Evolutionary conservation across 2,888 invertebrate species (phyloP).

Genomic region (Nomada fucata): DNA sequence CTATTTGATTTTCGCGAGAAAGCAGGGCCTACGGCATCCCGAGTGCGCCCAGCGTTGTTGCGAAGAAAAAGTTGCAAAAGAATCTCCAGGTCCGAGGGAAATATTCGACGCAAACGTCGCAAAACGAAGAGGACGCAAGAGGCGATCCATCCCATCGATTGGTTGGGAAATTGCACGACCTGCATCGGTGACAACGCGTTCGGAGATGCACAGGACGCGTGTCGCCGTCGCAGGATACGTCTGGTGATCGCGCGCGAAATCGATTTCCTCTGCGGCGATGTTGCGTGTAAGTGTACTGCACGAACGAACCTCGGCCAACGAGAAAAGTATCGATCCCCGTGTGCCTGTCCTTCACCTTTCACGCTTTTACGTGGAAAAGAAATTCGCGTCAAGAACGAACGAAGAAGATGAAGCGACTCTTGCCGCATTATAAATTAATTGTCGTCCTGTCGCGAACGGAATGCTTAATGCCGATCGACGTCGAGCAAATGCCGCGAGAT

Average conservation of each 20-base stretch:
- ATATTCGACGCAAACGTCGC: neutral
- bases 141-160: neutral
- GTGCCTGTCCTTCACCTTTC: slow-evolving; percentile 65
- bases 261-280: slow-evolving; percentile 54
- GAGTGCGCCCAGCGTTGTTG: slow-evolving; percentile 62
- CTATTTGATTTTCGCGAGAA: slow-evolving; percentile 12
- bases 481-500: slow-evolving; percentile 44
- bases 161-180: neutral
- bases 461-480: neutral
- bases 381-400: neutral
- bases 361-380: slow-evolving; percentile 43
- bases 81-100: neutral
- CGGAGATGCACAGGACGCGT: neutral
- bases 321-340: slow-evolving; percentile 65
- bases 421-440: slow-evolving; percentile 26
- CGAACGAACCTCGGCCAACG: slow-evolving; percentile 21
- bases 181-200: neutral
- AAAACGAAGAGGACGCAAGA: neutral
- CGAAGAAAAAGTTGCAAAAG: neutral
- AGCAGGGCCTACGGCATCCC: slow-evolving; percentile 37
- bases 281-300: slow-evolving; percentile 54
- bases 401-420: neutral
- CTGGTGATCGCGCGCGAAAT: slow-evolving; percentile 53
- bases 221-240: neutral
- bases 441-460: neutral